Evolutionary conservation across 2,888 invertebrate species (phyloP).

Genomic region (Conchocele bisecta): DNA sequence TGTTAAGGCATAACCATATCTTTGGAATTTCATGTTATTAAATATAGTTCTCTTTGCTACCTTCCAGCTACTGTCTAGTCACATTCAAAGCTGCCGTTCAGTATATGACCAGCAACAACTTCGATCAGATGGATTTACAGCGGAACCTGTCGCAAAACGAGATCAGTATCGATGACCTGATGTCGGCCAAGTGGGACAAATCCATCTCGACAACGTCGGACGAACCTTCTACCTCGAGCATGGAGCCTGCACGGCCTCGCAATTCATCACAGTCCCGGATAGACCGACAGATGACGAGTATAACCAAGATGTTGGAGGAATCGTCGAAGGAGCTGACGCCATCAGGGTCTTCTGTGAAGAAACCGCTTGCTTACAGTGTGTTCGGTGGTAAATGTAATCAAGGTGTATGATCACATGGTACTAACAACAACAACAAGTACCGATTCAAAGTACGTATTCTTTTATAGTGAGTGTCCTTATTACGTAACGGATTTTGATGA

Average conservation of each 20-base stretch:
- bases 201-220: neutral
- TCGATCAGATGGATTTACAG: slow-evolving; percentile 62
- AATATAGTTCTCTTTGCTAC: no score
- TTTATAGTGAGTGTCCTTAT: no score
- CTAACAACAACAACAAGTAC: no score
- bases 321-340: slow-evolving; percentile 63
- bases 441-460: no score
- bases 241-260: neutral
- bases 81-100: slow-evolving; percentile 81
- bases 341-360: slow-evolving; percentile 11
- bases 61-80: slow-evolving; percentile 78
- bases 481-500: no score
- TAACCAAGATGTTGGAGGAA: slow-evolving; percentile 77
- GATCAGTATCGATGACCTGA: slow-evolving; percentile 62
- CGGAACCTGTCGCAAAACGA: slow-evolving; percentile 27
- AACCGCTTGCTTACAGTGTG: slow-evolving; percentile 55
- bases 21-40: no score
- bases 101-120: slow-evolving; percentile 75
- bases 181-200: slow-evolving; percentile 35
- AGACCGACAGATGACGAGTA: slow-evolving; percentile 75
- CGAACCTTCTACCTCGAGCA: neutral
- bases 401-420: no score
- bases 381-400: slow-evolving; percentile 65
- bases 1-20: no score
- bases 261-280: slow-evolving; percentile 38